A percentile compares a stretch with the other conserved stretches of the same genome.
Conservation (phyloP, 2,888 invertebrate species). For the Crepidodera aurea region DNA sequence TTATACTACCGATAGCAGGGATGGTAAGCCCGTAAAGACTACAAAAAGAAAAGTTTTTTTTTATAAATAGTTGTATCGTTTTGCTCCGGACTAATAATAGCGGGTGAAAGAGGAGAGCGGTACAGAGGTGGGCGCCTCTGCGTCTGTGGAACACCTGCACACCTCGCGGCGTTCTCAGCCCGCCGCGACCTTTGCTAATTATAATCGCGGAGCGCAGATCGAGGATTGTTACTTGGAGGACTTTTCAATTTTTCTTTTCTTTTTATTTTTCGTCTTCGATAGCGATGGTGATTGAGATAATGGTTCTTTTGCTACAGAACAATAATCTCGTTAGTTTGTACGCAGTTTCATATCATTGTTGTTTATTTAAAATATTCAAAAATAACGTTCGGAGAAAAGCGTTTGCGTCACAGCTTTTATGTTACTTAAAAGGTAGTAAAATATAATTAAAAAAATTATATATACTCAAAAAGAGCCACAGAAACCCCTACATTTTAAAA, state of each 20-base stretch:
- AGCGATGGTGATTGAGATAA: neutral
- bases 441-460: too few species aligned
- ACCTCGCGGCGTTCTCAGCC: conserved; percentile 56
- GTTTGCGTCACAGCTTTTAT: too few species aligned
- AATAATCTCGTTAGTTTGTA: neutral
- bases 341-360: too few species aligned
- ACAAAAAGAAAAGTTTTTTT: too few species aligned
- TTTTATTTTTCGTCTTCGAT: neutral
- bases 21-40: too few species aligned
- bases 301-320: neutral
- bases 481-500: too few species aligned
- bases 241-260: conserved; percentile 6
- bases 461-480: too few species aligned
- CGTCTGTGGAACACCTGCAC: conserved; percentile 60
- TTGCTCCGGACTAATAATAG: conserved; percentile 5
- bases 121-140: conserved; percentile 58
- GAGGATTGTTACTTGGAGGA: conserved; percentile 9
- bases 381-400: too few species aligned
- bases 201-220: conserved; percentile 42
- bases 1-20: too few species aligned
- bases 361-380: too few species aligned
- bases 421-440: too few species aligned
- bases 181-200: conserved; percentile 60
- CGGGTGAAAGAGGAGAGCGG: conserved; percentile 35
- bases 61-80: neutral